Evolutionary conservation across 1,140 invertebrate genomes (phyloP), one percentile per base, ranked within the genome.

Genomic region (Latrodectus geometricus): DNA sequence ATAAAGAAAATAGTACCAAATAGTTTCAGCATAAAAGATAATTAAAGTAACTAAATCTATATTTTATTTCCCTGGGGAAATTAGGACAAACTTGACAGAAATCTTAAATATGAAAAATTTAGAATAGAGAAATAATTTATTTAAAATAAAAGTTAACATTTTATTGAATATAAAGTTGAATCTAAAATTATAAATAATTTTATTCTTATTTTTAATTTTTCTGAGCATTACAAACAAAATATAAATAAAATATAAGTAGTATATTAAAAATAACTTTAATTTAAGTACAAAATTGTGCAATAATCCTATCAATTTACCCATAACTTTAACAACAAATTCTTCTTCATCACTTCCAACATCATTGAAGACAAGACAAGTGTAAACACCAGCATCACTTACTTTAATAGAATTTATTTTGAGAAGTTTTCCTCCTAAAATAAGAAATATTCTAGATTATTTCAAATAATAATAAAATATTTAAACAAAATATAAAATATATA

Each of bases 321-420:
- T 90, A 12, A 93, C 92, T 89, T 92, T 91, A 8, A 93, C 89
- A 61, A 90, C 85, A 89, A 92, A 93, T 15, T 91, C 91, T 56
- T 91, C 91, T 35, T 90, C 89, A 49, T 91, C 88, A 83, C 90
- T 89, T 8, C 93, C 93, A n/a, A 92, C 92, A 88, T 92, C 92
- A 89, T 93, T 93, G 9, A 89, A 88, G n/a, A 92, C 93, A 73
- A 91, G 81, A 89, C 93, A 93, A 9, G 91, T 92, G 88, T 93
- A 93, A 23, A 89, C 89, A 9, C 92, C 92, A 11, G 88, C 88
- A 86, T 93, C 91, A 61, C 88, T 89, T 2, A 91, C 88, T 8
- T 89, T 76, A 3, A 87, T 84, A 11, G 84, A 87, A 49, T 88
- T 89, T 21, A 90, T 85, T 65, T 79, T 70, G 8, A 88, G 56